Evolutionary conservation across 2,113 vertebrate genomes (phyloP).

Genomic region (Pycnonotus jocosus): DNA sequence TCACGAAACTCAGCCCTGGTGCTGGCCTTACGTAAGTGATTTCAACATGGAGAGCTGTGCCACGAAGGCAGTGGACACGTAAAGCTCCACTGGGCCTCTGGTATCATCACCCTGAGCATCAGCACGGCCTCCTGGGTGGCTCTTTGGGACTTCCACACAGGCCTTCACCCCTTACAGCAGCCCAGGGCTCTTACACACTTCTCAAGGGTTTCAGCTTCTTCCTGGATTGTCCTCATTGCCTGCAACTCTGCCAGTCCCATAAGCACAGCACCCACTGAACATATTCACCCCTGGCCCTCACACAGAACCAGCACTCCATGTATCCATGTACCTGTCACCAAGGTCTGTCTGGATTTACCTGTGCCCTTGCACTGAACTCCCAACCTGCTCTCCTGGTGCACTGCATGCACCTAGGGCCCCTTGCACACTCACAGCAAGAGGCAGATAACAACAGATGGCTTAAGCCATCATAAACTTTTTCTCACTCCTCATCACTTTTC

Average conservation of each 20-base stretch:
- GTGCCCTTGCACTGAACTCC: neutral
- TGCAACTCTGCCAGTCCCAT: neutral
- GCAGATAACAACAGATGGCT: neutral
- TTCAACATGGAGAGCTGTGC: neutral
- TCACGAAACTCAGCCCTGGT: neutral
- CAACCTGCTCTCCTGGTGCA: neutral
- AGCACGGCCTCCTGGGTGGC: rapidly evolving
- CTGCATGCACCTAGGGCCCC: neutral
- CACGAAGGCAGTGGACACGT: rapidly evolving
- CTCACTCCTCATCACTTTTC: neutral
- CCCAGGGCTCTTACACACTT: neutral
- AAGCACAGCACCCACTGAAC: neutral
- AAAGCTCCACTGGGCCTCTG: neutral
- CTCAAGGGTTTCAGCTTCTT: neutral
- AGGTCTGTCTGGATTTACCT: neutral
- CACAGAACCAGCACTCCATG: neutral
- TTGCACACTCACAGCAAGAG: neutral
- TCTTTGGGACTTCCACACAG: neutral
- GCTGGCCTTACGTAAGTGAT: neutral
- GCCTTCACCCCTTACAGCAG: neutral
- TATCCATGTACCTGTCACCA: neutral
- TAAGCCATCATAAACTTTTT: neutral
- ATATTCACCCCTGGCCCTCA: neutral
- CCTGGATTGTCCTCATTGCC: neutral
- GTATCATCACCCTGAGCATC: neutral